Conservation (phyloP, 2,797 vertebrate genomes). For the Anabas testudineus region DNA sequence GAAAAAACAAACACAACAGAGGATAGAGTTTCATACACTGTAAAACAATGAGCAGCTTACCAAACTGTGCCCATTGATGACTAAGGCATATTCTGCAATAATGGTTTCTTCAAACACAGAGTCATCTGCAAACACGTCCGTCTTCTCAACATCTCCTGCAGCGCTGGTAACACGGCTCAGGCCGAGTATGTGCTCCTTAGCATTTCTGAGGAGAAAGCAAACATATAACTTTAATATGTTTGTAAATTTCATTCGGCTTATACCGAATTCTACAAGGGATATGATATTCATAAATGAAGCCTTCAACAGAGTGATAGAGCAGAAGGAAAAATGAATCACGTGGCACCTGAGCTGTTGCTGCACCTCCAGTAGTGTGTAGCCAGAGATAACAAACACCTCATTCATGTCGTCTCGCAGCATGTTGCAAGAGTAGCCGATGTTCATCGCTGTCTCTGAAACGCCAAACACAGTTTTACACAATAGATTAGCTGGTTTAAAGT, state of each 20-base stretch:
- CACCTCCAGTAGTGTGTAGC: conserved; percentile 81
- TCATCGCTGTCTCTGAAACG: conserved; percentile 88
- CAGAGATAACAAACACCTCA: conserved; percentile 86
- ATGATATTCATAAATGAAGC: not conserved
- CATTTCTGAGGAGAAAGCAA: conserved; percentile 72
- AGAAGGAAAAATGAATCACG: not conserved
- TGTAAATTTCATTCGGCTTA: not conserved
- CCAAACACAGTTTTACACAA: conserved; percentile 24
- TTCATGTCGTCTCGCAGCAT: conserved; percentile 88
- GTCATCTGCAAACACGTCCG: conserved; percentile 64
- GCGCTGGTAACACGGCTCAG: conserved; percentile 70
- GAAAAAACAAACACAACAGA: conserved; percentile 4
- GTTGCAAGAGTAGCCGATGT: conserved; percentile 90
- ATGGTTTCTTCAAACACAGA: conserved; percentile 82
- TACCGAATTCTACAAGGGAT: not conserved
- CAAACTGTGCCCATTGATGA: conserved; percentile 88
- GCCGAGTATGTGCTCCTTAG: conserved; percentile 79
- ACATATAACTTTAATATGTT: not conserved
- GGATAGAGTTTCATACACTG: not conserved
- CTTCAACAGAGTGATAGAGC: not conserved
- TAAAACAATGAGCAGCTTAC: conserved; percentile 68
- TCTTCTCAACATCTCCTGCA: conserved; percentile 70
- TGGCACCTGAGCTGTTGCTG: conserved; percentile 86
- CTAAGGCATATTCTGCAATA: conserved; percentile 84
- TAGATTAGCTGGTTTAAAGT: not conserved